Percentiles rank a stretch among this genome's conserved stretches.
Conservation (phyloP, 2,888 invertebrate species). For the Macrosoma leucophasiata region DNA sequence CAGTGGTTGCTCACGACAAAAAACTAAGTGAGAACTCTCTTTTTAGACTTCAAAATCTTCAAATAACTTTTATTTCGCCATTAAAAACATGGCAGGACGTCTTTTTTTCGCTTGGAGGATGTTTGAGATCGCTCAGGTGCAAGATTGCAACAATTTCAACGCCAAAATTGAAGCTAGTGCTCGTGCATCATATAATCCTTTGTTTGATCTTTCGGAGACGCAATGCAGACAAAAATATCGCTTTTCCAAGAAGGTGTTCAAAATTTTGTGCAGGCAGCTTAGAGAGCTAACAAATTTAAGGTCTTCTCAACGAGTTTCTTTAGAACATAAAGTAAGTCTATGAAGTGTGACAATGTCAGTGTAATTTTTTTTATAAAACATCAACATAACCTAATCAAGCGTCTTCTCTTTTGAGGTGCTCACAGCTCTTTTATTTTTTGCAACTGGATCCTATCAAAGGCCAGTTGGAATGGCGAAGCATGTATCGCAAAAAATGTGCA, state of each 20-base stretch:
- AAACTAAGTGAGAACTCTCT: no score
- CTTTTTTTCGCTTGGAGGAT: no score
- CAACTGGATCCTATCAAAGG: conserved; percentile 19
- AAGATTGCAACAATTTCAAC: no score
- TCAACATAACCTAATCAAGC: not conserved
- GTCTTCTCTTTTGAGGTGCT: conserved; percentile 8
- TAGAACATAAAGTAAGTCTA: conserved; percentile 14
- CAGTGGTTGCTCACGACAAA: no score
- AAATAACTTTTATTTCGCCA: no score
- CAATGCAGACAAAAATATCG: conserved; percentile 2
- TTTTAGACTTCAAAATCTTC: no score
- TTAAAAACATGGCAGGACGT: no score
- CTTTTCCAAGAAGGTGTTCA: not conserved
- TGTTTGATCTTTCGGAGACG: no score
- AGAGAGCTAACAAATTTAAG: conserved; percentile 4
- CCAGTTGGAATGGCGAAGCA: conserved; percentile 17
- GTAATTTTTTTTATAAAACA: no score
- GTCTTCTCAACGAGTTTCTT: conserved; percentile 8
- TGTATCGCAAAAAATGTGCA: conserved; percentile 22
- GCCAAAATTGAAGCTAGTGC: no score
- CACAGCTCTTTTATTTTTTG: conserved; percentile 21
- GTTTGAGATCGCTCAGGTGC: no score
- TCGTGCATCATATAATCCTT: no score
- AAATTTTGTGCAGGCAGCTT: conserved; percentile 3
- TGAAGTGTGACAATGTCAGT: not conserved